Conservation (phyloP, 1,140 invertebrate genomes). For the Pteromalus puparum region DNA sequence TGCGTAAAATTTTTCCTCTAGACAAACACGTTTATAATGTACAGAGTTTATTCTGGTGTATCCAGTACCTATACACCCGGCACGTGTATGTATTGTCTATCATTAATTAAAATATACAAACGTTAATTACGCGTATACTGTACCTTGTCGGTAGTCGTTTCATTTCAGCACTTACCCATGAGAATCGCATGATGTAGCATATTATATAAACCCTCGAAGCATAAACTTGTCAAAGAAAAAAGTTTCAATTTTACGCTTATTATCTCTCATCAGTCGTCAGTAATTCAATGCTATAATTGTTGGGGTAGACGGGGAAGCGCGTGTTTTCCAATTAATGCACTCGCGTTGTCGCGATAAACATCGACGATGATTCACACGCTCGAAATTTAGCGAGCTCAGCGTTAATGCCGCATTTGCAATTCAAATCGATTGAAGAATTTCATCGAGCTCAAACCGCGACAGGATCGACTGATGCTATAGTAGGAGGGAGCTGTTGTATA, state of each 20-base stretch:
- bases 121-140: no score
- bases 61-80: no score
- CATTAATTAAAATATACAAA: no score
- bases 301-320: not conserved
- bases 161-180: no score
- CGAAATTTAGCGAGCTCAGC: not conserved
- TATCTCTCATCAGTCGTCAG: not conserved
- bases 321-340: slow-evolving; percentile 13
- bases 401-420: slow-evolving; percentile 31
- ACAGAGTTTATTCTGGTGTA: no score
- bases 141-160: no score
- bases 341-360: not conserved
- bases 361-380: not conserved
- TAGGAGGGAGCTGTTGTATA: no score
- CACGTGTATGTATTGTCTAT: no score
- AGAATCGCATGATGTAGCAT: no score
- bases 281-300: not conserved
- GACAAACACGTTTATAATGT: no score
- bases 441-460: not conserved
- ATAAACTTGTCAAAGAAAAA: not conserved
- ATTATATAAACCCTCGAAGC: not conserved
- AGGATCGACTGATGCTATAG: no score
- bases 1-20: no score
- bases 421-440: not conserved
- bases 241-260: not conserved